A percentile compares a stretch with the other conserved stretches of the same genome.
Conservation (phyloP, 2,113 vertebrate species). For the Marmota flaviventris region DNA sequence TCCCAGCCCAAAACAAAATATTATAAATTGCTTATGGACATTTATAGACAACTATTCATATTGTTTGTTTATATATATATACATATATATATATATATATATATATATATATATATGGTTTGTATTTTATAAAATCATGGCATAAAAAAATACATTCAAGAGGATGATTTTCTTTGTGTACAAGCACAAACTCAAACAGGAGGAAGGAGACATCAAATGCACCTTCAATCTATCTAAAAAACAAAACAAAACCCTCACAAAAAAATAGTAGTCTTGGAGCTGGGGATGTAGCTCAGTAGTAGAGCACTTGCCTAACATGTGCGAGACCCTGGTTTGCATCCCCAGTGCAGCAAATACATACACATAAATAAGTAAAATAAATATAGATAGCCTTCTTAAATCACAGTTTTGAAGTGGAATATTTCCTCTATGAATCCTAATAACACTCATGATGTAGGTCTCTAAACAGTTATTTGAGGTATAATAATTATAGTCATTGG, state of each 20-base stretch:
- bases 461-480: not conserved
- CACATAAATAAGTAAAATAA: not conserved
- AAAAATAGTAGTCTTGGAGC: not conserved
- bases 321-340: not conserved
- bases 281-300: not conserved
- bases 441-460: not conserved
- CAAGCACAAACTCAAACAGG: not conserved
- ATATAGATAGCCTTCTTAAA: not conserved
- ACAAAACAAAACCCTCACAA: not conserved
- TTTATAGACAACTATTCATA: not conserved
- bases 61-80: not conserved
- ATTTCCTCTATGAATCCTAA: not conserved
- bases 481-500: not conserved
- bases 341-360: not conserved
- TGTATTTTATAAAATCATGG: not conserved
- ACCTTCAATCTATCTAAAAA: not conserved
- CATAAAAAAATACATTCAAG: not conserved
- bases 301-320: not conserved
- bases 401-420: not conserved
- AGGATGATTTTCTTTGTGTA: conserved; percentile 1
- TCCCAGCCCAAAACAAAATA: not conserved
- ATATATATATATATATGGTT: not conserved
- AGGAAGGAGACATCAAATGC: not conserved
- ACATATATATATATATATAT: accelerated
- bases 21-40: not conserved